Conservation (phyloP, 2,113 vertebrate genomes). For the Trichomycterus rosablanca region DNA sequence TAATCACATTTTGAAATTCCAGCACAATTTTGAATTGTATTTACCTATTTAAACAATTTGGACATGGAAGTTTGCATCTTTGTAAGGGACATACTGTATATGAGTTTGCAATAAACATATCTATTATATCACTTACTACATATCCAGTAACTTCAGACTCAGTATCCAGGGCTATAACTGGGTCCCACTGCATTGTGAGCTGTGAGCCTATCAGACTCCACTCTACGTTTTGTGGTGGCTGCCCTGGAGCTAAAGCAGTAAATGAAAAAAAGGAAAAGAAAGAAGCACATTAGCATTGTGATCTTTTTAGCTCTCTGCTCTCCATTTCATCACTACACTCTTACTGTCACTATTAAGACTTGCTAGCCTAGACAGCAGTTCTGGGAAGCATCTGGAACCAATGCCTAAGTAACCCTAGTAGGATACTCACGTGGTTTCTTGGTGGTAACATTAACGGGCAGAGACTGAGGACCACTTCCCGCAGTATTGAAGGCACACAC, state of each 20-base stretch:
- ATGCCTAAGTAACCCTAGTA: conserved; percentile 1
- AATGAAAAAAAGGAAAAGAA: background rate
- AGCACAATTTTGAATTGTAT: too few relatives aligned
- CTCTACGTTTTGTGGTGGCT: conserved; percentile 81
- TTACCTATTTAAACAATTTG: too few relatives aligned
- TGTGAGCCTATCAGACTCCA: conserved; percentile 87
- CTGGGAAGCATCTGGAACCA: background rate
- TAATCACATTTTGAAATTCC: too few relatives aligned
- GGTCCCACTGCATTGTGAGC: conserved; percentile 86
- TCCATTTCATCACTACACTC: conserved; percentile 8
- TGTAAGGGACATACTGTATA: too few relatives aligned
- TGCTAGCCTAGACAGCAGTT: conserved; percentile 13
- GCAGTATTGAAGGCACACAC: conserved; percentile 90
- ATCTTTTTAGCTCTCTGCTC: conserved; percentile 2
- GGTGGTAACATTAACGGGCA: conserved; percentile 84
- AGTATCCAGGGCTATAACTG: conserved; percentile 83
- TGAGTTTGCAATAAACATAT: too few relatives aligned
- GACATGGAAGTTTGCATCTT: too few relatives aligned
- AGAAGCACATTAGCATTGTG: conserved; percentile 10
- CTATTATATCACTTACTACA: conserved; percentile 75
- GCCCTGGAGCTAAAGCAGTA: conserved; percentile 78
- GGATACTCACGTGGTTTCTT: conserved; percentile 85
- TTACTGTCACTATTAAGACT: conserved; percentile 15
- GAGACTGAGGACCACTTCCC: conserved; percentile 81
- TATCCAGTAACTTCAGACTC: conserved; percentile 92